Evolutionary conservation across 2,888 invertebrate species (phyloP).

Genomic region (Cephus rjabovi): DNA sequence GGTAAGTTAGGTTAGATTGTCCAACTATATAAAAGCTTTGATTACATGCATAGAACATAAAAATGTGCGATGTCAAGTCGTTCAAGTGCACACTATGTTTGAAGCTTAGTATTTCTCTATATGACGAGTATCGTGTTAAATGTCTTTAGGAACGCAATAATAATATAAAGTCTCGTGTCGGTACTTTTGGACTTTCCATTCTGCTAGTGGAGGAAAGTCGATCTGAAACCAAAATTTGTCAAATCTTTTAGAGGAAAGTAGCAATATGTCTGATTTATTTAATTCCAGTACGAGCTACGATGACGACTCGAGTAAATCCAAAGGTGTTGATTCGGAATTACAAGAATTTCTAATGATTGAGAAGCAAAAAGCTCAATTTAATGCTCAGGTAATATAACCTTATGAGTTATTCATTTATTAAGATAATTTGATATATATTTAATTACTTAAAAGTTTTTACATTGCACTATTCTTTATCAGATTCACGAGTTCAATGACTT

Average conservation of each 20-base stretch:
- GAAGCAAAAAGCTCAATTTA: constrained; percentile 90
- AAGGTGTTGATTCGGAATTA: constrained; percentile 76
- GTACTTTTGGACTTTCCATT: not conserved
- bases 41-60: not conserved
- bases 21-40: not conserved
- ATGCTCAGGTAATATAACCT: constrained; percentile 79
- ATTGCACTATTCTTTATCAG: constrained; percentile 68
- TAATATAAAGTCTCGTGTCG: not conserved
- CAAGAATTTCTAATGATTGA: constrained; percentile 87
- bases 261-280: constrained; percentile 54
- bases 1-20: not conserved
- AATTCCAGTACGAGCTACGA: constrained; percentile 36
- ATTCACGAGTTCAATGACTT: constrained; percentile 93
- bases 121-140: not conserved
- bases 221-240: not conserved
- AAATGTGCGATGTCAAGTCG: not conserved
- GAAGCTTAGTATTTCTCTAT: not conserved
- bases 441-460: not conserved
- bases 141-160: not conserved
- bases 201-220: not conserved
- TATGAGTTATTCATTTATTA: not conserved
- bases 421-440: not conserved
- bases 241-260: not conserved
- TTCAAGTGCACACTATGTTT: not conserved
- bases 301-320: constrained; percentile 60